phyloP scores from a whole-genome alignment of 2,797 vertebrate genomes.

The Odontamblyopus rebecca region DNA sequence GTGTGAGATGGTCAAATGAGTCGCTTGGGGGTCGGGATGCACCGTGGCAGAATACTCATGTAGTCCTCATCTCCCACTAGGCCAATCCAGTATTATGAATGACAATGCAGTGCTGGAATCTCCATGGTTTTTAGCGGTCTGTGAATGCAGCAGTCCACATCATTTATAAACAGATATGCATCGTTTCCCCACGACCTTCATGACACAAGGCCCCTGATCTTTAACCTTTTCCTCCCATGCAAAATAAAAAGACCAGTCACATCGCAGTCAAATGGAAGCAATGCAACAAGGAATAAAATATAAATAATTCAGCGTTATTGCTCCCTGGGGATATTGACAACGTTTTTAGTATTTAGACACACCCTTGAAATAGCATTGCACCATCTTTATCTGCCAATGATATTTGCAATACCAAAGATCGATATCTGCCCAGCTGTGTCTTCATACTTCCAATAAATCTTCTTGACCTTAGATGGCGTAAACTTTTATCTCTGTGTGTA shows the following conservation, averaged over 20 bases:
- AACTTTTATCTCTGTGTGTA: neutral
- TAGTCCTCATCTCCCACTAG: conserved; percentile 52
- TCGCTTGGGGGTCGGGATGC: conserved; percentile 16
- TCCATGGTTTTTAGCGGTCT: conserved; percentile 29
- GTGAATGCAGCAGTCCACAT: conserved; percentile 41
- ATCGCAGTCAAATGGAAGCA: conserved; percentile 28
- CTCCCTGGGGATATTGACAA: conserved; percentile 51
- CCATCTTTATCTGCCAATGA: conserved; percentile 32
- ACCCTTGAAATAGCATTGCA: conserved; percentile 10
- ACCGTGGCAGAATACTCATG: conserved; percentile 47
- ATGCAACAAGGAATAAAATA: conserved; percentile 32
- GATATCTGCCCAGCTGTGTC: conserved; percentile 13
- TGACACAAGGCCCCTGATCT: conserved; percentile 51
- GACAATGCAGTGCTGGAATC: conserved; percentile 59
- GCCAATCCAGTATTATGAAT: conserved; percentile 18
- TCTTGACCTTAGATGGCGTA: neutral
- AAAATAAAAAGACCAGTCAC: conserved; percentile 46
- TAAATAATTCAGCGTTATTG: conserved; percentile 65
- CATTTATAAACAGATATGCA: conserved; percentile 31
- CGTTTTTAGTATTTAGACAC: conserved; percentile 26
- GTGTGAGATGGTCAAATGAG: conserved; percentile 57
- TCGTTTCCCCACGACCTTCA: conserved; percentile 62
- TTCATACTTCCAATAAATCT: conserved; percentile 16
- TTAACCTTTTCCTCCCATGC: conserved; percentile 43
- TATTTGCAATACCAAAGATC: conserved; percentile 25